Conservation (phyloP, 2,113 vertebrate species). For the Illadopsis cleaveri region DNA sequence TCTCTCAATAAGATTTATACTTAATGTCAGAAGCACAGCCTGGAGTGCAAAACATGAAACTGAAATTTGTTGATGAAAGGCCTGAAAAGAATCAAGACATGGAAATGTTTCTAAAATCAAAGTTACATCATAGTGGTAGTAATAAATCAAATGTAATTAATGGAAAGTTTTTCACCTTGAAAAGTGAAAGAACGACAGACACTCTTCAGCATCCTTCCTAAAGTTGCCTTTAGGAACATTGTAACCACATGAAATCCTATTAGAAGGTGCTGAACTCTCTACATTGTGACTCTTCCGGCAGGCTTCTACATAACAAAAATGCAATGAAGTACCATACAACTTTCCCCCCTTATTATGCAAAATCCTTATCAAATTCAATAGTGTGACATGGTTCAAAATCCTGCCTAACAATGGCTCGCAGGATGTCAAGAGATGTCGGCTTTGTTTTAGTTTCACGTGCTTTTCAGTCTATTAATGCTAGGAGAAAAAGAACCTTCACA, state of each 20-base stretch:
- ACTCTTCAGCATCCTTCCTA: neutral
- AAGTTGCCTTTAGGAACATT: neutral
- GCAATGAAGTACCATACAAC: slow-evolving; percentile 12
- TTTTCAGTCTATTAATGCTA: neutral
- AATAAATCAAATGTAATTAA: neutral
- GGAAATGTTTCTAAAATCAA: neutral
- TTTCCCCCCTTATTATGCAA: slow-evolving; percentile 42
- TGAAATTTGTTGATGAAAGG: neutral
- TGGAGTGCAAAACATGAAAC: neutral
- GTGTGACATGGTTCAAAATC: slow-evolving; percentile 5
- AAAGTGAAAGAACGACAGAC: neutral
- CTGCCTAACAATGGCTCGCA: slow-evolving; percentile 17
- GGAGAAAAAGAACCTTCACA: neutral
- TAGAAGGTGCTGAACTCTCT: slow-evolving; percentile 44
- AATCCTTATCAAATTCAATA: slow-evolving; percentile 31
- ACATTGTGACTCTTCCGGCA: slow-evolving; percentile 27
- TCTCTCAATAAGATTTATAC: neutral
- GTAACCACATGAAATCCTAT: slow-evolving; percentile 19
- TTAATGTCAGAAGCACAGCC: neutral
- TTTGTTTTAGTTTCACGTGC: slow-evolving; percentile 55
- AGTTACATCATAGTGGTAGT: neutral
- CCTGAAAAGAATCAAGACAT: neutral
- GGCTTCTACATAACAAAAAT: slow-evolving; percentile 63
- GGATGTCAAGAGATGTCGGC: slow-evolving; percentile 14
- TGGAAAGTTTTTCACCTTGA: neutral